Conservation (phyloP, 1,140 invertebrate genomes). For the Hydropsyche tenuis region DNA sequence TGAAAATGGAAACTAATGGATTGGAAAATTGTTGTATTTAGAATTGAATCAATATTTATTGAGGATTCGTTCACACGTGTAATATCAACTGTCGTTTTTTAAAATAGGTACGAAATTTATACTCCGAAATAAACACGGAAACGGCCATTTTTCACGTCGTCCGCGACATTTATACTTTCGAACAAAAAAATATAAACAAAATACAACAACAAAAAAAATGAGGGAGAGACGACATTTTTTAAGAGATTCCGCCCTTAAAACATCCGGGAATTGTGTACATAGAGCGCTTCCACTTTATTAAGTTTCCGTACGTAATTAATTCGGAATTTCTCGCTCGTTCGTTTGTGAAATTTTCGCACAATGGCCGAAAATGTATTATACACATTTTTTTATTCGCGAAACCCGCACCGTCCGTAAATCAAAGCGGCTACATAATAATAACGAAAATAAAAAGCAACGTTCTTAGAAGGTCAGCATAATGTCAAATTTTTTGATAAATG, state of each 20-base stretch:
- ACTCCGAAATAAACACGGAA: no score
- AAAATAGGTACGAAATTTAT: no score
- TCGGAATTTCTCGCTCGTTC: slow-evolving; percentile 36
- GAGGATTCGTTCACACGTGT: no score
- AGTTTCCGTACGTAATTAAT: slow-evolving; percentile 40
- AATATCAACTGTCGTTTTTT: no score
- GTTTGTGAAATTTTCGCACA: slow-evolving; percentile 42
- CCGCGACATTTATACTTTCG: neutral
- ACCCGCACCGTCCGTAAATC: slow-evolving; percentile 33
- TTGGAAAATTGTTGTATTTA: no score
- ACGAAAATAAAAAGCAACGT: slow-evolving; percentile 16
- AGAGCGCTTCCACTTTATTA: slow-evolving; percentile 17
- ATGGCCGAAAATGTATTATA: slow-evolving; percentile 26
- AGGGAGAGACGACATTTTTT: neutral
- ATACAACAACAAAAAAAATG: no score
- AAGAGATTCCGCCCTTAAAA: slow-evolving; percentile 9
- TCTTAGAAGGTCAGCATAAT: slow-evolving; percentile 31
- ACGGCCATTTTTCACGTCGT: no score
- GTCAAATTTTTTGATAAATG: slow-evolving; percentile 42
- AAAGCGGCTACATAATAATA: slow-evolving; percentile 15
- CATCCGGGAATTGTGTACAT: slow-evolving; percentile 9
- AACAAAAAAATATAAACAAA: no score
- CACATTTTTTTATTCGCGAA: slow-evolving; percentile 25
- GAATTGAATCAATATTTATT: no score
- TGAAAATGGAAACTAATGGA: no score